Evolutionary conservation across 1,140 invertebrate genomes (phyloP).

Genomic region (Saccostrea echinata): DNA sequence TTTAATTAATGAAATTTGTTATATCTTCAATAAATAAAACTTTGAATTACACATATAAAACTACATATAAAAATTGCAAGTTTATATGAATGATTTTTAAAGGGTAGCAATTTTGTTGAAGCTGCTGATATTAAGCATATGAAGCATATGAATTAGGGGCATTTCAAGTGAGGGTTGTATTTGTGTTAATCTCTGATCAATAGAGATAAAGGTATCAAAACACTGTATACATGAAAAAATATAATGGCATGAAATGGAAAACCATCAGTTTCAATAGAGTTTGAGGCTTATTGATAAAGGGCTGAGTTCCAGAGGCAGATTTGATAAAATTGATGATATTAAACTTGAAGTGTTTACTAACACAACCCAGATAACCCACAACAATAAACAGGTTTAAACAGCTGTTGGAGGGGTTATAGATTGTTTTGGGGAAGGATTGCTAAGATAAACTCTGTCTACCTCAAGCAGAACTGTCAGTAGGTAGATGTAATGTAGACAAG

Average conservation of each 20-base stretch:
- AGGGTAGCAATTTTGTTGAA: too few relatives aligned
- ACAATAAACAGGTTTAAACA: background rate
- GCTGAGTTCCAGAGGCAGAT: background rate
- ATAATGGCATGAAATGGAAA: background rate
- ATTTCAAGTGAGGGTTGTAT: too few relatives aligned
- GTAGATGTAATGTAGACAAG: background rate
- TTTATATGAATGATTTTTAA: too few relatives aligned
- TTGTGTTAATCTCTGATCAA: too few relatives aligned
- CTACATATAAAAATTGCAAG: too few relatives aligned
- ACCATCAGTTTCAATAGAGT: background rate
- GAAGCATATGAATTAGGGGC: too few relatives aligned
- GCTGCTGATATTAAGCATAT: too few relatives aligned
- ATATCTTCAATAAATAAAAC: too few relatives aligned
- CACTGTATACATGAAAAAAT: too few relatives aligned
- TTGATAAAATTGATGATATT: background rate
- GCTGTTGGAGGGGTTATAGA: background rate
- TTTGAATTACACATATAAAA: too few relatives aligned
- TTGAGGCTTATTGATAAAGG: background rate
- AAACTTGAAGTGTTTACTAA: background rate
- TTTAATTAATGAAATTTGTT: too few relatives aligned
- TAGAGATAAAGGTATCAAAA: too few relatives aligned
- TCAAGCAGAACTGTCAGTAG: background rate
- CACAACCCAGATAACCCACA: background rate
- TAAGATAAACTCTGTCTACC: background rate
- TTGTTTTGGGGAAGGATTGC: background rate